These are phyloP conservation scores for Rattus norvegicus DNA, from an alignment of 2,113 vertebrate genomes.

Conservation along the genomic window GRCr8 NC_086022.1:65998501-65999000, in stretches of 20 bases:
- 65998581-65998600: conserved; percentile 52
- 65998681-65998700: conserved; percentile 59
- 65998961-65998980: background rate
- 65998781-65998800: conserved; percentile 68
- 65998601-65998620: conserved; percentile 58
- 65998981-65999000: background rate
- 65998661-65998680: conserved; percentile 57
- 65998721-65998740: conserved; percentile 55
- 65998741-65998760: conserved; percentile 10
- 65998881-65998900: conserved; percentile 5
- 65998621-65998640: conserved; percentile 43
- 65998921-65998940: background rate
- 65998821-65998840: conserved; percentile 22
- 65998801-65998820: conserved; percentile 25
- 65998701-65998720: conserved; percentile 66
- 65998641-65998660: conserved; percentile 53
- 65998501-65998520: background rate
- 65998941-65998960: background rate
- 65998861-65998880: conserved; percentile 22
- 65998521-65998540: background rate
- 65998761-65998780: conserved; percentile 33
- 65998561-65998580: background rate
- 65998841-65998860: conserved; percentile 54
- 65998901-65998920: conserved; percentile 58
- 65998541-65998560: background rate